These are phyloP conservation scores for Halocynthia roretzi DNA, from an alignment of 23 tunicate genomes.

Conservation along the genomic window DNA sequence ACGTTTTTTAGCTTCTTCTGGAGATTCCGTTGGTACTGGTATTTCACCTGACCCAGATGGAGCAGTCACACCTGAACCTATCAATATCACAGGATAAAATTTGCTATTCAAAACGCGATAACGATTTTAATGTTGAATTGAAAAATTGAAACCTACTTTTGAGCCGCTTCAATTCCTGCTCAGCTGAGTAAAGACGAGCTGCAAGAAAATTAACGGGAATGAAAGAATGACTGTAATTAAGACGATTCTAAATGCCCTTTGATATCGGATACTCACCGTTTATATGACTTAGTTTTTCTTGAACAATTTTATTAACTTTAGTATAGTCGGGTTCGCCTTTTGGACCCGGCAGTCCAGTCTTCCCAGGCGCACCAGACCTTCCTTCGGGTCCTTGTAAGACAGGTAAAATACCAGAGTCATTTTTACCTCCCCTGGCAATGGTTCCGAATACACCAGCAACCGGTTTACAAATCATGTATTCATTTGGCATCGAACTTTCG, in stretches of 20 bases:
- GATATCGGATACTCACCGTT: neutral
- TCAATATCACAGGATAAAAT: neutral
- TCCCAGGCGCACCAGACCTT: slow-evolving; percentile 17
- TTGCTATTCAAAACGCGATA: too few species aligned
- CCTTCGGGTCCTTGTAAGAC: slow-evolving; percentile 28
- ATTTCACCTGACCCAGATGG: neutral
- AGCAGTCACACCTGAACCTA: neutral
- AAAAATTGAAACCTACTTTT: too few species aligned
- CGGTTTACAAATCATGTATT: slow-evolving; percentile 21
- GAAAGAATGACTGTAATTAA: neutral
- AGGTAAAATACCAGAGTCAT: slow-evolving; percentile 14
- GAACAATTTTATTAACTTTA: slow-evolving; percentile 5
- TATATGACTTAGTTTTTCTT: neutral
- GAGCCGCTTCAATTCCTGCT: neutral
- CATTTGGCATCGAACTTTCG: neutral
- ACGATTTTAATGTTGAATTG: too few species aligned
- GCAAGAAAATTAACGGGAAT: neutral
- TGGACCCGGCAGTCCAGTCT: slow-evolving; percentile 26
- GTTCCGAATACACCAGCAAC: slow-evolving; percentile 27
- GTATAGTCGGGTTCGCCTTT: slow-evolving; percentile 16
- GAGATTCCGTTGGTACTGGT: slow-evolving; percentile 16
- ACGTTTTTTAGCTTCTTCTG: slow-evolving; percentile 15
- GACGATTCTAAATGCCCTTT: neutral
- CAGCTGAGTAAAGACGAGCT: slow-evolving; percentile 9
- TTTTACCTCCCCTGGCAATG: neutral